These are phyloP conservation scores for Lepidothrix coronata DNA, from an alignment of 2,113 vertebrate genomes.

Conservation along the genomic window DNA sequence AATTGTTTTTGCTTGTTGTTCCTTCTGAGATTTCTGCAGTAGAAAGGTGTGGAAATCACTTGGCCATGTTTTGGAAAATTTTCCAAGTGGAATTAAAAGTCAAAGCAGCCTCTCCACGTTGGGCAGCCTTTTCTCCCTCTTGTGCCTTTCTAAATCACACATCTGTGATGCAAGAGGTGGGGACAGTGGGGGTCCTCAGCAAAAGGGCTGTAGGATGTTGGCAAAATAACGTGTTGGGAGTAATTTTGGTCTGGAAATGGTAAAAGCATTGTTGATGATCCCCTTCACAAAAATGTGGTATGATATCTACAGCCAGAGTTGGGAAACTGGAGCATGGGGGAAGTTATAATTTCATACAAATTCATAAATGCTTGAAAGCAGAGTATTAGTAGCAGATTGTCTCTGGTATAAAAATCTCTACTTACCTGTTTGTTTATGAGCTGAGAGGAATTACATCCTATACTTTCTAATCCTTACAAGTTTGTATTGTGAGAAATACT, in stretches of 20 bases:
- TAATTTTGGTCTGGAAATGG: not conserved
- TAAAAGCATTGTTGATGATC: not conserved
- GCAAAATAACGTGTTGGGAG: accelerated
- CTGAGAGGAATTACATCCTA: not conserved
- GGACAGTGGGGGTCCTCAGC: not conserved
- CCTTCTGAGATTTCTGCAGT: not conserved
- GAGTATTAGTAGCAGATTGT: not conserved
- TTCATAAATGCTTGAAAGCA: not conserved
- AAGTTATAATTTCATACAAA: not conserved
- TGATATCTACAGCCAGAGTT: not conserved
- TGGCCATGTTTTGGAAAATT: accelerated
- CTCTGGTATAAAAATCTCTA: not conserved
- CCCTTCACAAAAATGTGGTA: not conserved
- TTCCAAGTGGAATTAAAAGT: not conserved
- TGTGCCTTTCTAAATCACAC: accelerated
- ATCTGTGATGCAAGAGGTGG: accelerated
- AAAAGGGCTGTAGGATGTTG: not conserved
- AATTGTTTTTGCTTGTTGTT: not conserved
- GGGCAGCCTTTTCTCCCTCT: not conserved
- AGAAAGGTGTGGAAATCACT: not conserved
- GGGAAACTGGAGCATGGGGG: not conserved
- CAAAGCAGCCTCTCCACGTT: accelerated
- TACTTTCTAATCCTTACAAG: not conserved
- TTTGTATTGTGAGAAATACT: not conserved
- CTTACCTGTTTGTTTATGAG: not conserved